Base-by-base conservation (phyloP, 2,113 vertebrate genomes). In the Antechinus stuartii region DNA sequence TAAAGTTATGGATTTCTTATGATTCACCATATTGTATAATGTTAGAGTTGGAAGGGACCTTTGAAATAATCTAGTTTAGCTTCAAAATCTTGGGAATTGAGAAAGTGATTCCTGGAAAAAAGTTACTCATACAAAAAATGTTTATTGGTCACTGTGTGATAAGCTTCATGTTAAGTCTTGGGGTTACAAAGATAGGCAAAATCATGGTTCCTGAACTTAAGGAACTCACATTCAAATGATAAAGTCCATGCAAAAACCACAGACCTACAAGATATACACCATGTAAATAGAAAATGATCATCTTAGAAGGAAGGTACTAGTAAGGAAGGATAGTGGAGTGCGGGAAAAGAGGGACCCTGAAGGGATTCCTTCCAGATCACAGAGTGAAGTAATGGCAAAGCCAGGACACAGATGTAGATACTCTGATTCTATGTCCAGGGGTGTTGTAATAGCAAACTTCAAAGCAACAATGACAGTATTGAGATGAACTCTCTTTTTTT, bases 341-440 rank as follows among this genome's bases (percentile, higher is more conserved):
- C 19, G 35, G 19, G 68, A 19, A 84, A 35, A 68, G 30, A 7
- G 8, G 19, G 19, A 22, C 19, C 14, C 35, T 76, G 61, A 84
- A 42, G 16, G n/a, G 68, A 42, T 7, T 84, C 68, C 19, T 5
- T 42, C 68, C 8, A 42, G 19, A 19, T 84, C 68, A 42, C 68
- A 84, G 16, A 84, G 1, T 84, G n/a, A 84, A 42, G 23, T 84
- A 84, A 42, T 42, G 68, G 6, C 2, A 22, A 22, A 84, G 35
- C 68, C n/a, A 42, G 35, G 35, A 68, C 68, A n/a, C n/a, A 84
- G 22, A 84, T 22, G 16, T 16, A 22, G n/a, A 22, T 84, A 96
- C 94, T 93, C 93, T 94, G 94, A 95, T 55, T 0, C 1, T 91
- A 93, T 94, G 30, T 35, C 35, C 11, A 68, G 30, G 30, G 68